Conservation (phyloP, 2,888 invertebrate genomes). For the Monochamus alternatus region DNA sequence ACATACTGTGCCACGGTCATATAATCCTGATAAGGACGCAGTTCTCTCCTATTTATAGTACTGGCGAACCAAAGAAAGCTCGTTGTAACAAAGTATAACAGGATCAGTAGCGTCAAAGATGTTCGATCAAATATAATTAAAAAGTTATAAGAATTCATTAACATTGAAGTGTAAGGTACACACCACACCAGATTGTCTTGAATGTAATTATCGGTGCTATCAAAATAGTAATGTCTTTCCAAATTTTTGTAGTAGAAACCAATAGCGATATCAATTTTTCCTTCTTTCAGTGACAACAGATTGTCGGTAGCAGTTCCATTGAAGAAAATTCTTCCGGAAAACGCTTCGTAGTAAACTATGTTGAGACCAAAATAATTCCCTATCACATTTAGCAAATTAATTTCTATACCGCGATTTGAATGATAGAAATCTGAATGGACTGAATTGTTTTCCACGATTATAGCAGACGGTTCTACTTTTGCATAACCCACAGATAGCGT, state of each 20-base stretch:
- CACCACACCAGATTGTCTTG: conserved; percentile 24
- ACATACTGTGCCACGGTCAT: conserved; percentile 11
- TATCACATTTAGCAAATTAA: conserved; percentile 24
- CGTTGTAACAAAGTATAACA: neutral
- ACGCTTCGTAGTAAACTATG: conserved; percentile 4
- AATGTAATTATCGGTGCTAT: conserved; percentile 10
- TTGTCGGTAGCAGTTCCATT: conserved; percentile 14
- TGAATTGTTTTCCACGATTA: conserved; percentile 17
- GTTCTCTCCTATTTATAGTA: neutral
- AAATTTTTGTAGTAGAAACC: conserved; percentile 27
- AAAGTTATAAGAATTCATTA: conserved; percentile 1
- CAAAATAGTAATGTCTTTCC: conserved; percentile 15
- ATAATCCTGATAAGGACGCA: neutral
- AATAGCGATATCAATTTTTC: conserved; percentile 13
- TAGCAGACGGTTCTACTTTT: conserved; percentile 2
- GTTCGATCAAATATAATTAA: neutral
- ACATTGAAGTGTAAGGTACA: conserved; percentile 4
- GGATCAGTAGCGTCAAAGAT: neutral
- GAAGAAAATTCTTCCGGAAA: conserved; percentile 8
- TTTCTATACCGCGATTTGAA: conserved; percentile 14
- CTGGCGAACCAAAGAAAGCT: neutral
- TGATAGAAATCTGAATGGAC: neutral
- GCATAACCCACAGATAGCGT: conserved; percentile 7
- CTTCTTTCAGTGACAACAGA: neutral
- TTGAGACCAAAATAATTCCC: neutral